Evolutionary conservation across 2,113 vertebrate genomes (phyloP).

Genomic region (Anguilla rostrata): DNA sequence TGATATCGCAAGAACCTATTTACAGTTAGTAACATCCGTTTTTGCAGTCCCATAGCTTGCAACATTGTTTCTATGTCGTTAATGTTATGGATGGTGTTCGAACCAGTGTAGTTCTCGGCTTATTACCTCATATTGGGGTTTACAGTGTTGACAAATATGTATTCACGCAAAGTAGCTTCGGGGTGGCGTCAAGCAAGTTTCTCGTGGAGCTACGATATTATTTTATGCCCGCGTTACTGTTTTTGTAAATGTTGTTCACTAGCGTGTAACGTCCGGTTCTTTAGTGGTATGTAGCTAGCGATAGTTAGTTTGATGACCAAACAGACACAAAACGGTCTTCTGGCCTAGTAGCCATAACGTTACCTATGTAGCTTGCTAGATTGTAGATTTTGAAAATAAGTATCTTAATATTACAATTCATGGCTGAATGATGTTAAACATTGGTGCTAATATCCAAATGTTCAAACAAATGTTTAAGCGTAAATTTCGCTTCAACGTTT

Average conservation of each 20-base stretch:
- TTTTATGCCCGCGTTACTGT: neutral
- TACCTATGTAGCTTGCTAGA: neutral
- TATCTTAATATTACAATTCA: neutral
- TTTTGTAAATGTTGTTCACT: neutral
- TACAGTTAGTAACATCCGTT: neutral
- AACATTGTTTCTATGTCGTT: neutral
- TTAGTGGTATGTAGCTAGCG: neutral
- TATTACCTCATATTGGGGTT: neutral
- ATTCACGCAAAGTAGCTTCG: neutral
- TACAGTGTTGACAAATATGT: neutral
- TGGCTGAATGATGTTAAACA: neutral
- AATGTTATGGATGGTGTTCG: no score
- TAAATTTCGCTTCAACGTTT: neutral
- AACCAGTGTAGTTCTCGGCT: neutral
- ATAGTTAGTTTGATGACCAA: neutral
- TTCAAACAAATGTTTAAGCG: no score
- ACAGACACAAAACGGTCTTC: no score
- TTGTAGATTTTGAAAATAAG: neutral
- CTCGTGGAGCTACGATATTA: neutral
- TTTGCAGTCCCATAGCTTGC: neutral
- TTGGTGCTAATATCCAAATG: neutral
- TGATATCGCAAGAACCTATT: no score
- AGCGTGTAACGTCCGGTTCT: neutral
- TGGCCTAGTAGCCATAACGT: neutral
- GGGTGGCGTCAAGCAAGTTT: neutral